Conservation (phyloP, 1,140 invertebrate genomes). For the Tetragonula clypearis region DNA sequence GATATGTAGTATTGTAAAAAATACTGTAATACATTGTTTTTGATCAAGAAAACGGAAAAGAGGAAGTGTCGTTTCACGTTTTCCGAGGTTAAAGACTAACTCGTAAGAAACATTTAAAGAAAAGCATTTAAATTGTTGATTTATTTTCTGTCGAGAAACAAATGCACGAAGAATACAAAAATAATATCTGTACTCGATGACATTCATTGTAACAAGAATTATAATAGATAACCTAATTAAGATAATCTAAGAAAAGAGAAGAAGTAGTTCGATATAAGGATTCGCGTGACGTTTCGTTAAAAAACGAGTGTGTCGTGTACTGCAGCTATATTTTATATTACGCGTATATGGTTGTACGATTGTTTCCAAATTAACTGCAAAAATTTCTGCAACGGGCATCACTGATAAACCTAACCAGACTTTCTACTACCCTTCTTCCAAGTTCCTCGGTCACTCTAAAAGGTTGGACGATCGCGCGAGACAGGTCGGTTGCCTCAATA, state of each 20-base stretch:
- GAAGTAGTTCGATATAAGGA: not conserved
- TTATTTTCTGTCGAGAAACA: not conserved
- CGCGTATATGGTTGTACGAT: conserved; percentile 32
- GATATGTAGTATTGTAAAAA: not conserved
- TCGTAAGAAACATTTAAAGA: not conserved
- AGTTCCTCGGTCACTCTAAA: conserved; percentile 21
- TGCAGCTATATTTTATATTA: conserved; percentile 9
- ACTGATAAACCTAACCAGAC: not conserved
- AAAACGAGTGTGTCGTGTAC: not conserved
- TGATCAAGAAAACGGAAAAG: not conserved
- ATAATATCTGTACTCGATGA: not conserved
- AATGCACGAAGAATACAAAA: not conserved
- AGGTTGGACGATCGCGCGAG: conserved; percentile 62
- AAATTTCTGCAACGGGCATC: not conserved
- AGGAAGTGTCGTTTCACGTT: not conserved
- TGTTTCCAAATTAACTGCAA: not conserved
- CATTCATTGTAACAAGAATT: not conserved
- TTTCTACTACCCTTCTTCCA: conserved; percentile 1
- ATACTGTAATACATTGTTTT: not conserved
- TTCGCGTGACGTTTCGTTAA: not conserved
- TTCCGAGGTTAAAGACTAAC: not conserved
- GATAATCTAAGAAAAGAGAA: not conserved
- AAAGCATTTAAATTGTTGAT: not conserved
- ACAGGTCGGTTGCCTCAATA: conserved; percentile 72
- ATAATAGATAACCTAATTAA: not conserved